Conservation (phyloP, 2,113 vertebrate genomes). For the Cathartes aura region DNA sequence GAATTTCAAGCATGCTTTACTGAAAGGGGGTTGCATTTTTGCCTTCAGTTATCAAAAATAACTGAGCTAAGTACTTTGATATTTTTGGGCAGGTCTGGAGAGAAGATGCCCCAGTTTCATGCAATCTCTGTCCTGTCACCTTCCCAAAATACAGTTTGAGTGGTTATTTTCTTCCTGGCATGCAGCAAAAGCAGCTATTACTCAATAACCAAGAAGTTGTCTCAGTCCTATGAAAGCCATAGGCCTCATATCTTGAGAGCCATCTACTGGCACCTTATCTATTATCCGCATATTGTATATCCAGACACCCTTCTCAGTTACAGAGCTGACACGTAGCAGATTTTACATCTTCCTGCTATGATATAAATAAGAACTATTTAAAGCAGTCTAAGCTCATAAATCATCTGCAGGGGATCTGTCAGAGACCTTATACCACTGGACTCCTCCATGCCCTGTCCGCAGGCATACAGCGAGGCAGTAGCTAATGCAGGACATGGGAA, state of each 20-base stretch:
- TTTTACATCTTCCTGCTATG: neutral
- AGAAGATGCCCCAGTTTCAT: neutral
- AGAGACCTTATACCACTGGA: rapidly evolving
- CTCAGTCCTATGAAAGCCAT: conserved; percentile 1
- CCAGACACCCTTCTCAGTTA: neutral
- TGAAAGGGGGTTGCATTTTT: neutral
- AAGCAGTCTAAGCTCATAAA: neutral
- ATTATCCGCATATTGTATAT: neutral
- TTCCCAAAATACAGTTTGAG: neutral
- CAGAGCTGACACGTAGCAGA: neutral
- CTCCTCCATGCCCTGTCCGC: neutral
- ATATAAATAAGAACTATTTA: neutral
- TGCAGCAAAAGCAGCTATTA: neutral
- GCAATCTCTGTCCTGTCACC: neutral
- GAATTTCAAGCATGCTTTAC: neutral
- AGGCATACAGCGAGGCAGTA: rapidly evolving
- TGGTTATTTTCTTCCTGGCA: neutral
- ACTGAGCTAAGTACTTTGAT: neutral
- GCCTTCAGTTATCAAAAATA: neutral
- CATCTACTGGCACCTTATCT: conserved; percentile 66
- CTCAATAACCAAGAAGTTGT: neutral
- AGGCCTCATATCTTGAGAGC: conserved; percentile 65
- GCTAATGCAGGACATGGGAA: neutral
- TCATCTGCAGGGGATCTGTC: neutral
- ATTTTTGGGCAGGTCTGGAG: neutral